Evolutionary conservation across 2,888 invertebrate species (phyloP).

Genomic region (Eilema sororculum): DNA sequence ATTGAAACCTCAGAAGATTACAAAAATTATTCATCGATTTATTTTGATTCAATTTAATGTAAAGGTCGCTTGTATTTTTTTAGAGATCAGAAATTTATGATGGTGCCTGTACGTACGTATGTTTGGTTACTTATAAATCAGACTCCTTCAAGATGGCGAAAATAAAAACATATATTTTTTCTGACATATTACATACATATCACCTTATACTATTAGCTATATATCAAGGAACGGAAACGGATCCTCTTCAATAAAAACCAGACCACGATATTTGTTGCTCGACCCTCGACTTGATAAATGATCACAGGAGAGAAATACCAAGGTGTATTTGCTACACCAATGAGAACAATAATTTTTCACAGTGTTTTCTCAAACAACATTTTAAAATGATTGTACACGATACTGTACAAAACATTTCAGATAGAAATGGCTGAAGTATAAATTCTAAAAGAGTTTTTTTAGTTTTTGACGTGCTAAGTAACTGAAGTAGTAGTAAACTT

Average conservation of each 20-base stretch:
- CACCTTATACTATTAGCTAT: constrained; percentile 11
- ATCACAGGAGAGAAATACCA: constrained; percentile 65
- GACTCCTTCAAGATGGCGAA: neutral
- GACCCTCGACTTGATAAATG: constrained; percentile 72
- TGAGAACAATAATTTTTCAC: constrained; percentile 45
- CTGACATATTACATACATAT: constrained; percentile 1
- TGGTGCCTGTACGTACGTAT: neutral
- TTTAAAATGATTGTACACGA: constrained; percentile 19
- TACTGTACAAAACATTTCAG: neutral
- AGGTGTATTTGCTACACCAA: constrained; percentile 55
- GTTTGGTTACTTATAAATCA: neutral
- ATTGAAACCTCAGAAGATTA: no score
- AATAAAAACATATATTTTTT: constrained; percentile 7
- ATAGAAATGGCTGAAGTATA: no score
- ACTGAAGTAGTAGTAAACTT: no score
- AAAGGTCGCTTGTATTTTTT: no score
- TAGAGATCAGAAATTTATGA: no score
- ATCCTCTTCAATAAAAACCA: constrained; percentile 68
- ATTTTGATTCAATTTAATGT: no score
- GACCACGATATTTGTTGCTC: constrained; percentile 69
- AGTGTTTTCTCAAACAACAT: constrained; percentile 35
- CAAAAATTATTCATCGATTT: no score
- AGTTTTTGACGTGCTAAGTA: no score
- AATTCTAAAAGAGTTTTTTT: no score
- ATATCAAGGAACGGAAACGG: constrained; percentile 52